Percentiles rank a stretch among this genome's conserved stretches.
Conservation (phyloP, 2,888 invertebrate species). For the Hypselothyrea guttata region DNA sequence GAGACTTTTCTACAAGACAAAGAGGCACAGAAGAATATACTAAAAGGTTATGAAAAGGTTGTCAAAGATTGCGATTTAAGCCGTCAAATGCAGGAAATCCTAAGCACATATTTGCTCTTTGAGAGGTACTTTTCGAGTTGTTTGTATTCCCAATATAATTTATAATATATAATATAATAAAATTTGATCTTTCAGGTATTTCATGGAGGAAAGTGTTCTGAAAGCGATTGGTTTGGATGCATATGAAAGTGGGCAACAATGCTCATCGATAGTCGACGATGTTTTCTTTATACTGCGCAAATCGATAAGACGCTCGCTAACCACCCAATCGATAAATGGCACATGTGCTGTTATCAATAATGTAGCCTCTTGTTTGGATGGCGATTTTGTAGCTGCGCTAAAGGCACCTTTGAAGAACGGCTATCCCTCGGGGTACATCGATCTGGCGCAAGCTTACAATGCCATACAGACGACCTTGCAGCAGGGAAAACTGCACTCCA, state of each 20-base stretch:
- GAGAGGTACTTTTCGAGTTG: slow-evolving; percentile 86
- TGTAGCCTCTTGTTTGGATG: slow-evolving; percentile 93
- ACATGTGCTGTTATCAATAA: slow-evolving; percentile 98
- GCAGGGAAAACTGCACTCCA: slow-evolving; percentile 90
- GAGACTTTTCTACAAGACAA: slow-evolving; percentile 85
- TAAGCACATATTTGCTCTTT: slow-evolving; percentile 94
- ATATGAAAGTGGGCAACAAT: slow-evolving; percentile 88
- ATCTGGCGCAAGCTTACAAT: slow-evolving; percentile 91
- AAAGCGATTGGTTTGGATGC: slow-evolving; percentile 94
- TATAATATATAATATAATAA: not conserved
- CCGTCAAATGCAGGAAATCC: slow-evolving; percentile 90
- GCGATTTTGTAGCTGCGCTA: slow-evolving; percentile 89
- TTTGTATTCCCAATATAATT: too few species aligned
- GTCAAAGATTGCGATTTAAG: slow-evolving; percentile 89
- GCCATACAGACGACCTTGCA: slow-evolving; percentile 91
- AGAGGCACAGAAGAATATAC: slow-evolving; percentile 82
- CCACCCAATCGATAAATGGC: slow-evolving; percentile 95
- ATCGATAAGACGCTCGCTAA: slow-evolving; percentile 95
- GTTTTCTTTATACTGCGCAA: slow-evolving; percentile 98
- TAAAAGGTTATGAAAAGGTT: slow-evolving; percentile 85
- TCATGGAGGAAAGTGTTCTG: slow-evolving; percentile 95
- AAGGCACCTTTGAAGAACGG: slow-evolving; percentile 88
- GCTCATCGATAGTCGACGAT: slow-evolving; percentile 97
- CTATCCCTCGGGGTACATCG: slow-evolving; percentile 90
- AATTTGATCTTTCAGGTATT: slow-evolving; percentile 85